Evolutionary conservation across 2,888 invertebrate species (phyloP).

Genomic region (Eristalinus sepulchralis): DNA sequence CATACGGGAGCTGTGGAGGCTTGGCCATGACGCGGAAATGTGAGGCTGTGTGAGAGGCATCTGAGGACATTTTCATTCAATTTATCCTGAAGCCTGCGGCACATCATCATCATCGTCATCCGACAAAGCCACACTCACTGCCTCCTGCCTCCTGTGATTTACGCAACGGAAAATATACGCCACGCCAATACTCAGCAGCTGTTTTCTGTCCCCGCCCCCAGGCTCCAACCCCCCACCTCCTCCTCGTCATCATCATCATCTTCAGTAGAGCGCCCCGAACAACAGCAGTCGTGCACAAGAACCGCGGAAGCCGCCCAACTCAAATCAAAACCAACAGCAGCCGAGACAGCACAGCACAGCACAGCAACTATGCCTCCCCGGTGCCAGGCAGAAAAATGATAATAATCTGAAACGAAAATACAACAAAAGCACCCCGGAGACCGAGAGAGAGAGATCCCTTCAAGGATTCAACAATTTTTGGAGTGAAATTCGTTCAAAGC

Average conservation of each 20-base stretch:
- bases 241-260: not conserved
- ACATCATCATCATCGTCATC: conserved; percentile 23
- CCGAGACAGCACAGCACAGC: too few species aligned
- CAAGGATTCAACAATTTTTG: not conserved
- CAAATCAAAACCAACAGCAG: not conserved
- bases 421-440: not conserved
- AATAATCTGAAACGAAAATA: not conserved
- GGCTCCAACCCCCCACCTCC: not conserved
- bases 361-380: not conserved
- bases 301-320: not conserved
- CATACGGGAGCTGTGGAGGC: not conserved
- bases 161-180: not conserved
- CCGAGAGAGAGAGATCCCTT: not conserved
- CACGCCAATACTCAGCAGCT: not conserved
- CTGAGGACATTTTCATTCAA: conserved; percentile 51
- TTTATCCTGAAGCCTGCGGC: conserved; percentile 40
- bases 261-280: not conserved
- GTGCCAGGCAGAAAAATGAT: not conserved
- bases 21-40: too few species aligned
- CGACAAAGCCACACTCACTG: not conserved
- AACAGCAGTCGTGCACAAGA: not conserved
- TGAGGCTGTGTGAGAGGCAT: not conserved
- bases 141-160: not conserved
- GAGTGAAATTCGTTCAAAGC: not conserved
- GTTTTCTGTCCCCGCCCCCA: not conserved